Percentiles rank a stretch among this genome's conserved stretches.
These are phyloP conservation scores for Protonibea diacanthus DNA, from an alignment of 2,797 vertebrate genomes.

Conservation along the genomic window DNA sequence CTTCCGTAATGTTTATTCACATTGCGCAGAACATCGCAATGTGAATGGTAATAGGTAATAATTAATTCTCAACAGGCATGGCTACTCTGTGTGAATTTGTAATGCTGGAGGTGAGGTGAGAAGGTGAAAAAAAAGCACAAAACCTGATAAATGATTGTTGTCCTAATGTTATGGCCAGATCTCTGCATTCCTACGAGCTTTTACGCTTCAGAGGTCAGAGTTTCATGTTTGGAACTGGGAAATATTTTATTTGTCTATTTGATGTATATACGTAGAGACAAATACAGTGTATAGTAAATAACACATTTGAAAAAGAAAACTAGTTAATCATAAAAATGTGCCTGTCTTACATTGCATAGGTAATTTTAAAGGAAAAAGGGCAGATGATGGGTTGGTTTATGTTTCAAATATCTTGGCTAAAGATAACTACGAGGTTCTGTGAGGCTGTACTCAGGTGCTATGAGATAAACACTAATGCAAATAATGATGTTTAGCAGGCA, in stretches of 20 bases:
- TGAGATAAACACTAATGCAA: too few species aligned
- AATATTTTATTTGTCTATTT: background rate
- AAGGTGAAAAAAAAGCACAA: conserved; percentile 11
- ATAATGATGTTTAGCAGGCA: too few species aligned
- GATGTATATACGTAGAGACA: background rate
- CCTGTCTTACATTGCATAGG: too few species aligned
- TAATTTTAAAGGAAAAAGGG: background rate
- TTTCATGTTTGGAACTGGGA: conserved; percentile 3
- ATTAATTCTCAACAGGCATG: conserved; percentile 45
- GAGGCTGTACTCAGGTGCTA: too few species aligned
- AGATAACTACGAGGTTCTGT: background rate
- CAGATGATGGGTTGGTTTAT: background rate
- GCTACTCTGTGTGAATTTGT: conserved; percentile 4
- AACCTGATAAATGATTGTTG: background rate
- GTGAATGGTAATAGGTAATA: conserved; percentile 8
- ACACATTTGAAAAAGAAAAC: too few species aligned
- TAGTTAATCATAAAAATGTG: too few species aligned
- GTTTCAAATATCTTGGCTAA: background rate
- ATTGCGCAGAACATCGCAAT: background rate
- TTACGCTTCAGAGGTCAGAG: background rate
- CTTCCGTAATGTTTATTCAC: conserved; percentile 6
- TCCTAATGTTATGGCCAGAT: too few species aligned
- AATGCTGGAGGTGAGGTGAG: background rate
- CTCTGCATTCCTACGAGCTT: background rate
- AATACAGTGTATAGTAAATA: background rate